A percentile compares a stretch with the other conserved stretches of the same genome.
These are phyloP conservation scores for Elegia similella DNA, from an alignment of 2,888 invertebrate species.

Conservation along the genomic window DNA sequence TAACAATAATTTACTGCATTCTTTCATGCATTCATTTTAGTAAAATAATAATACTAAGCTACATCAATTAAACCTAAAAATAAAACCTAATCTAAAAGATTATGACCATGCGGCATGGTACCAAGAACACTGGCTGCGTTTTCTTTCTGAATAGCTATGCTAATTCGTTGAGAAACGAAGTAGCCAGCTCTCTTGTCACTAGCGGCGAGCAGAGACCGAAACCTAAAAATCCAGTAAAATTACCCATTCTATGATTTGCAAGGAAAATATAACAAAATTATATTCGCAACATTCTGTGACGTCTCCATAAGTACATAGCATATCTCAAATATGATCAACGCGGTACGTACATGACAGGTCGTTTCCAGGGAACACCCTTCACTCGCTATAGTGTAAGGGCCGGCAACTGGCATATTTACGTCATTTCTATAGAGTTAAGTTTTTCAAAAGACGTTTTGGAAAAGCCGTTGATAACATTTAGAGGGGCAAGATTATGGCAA, in stretches of 20 bases:
- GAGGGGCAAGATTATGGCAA: neutral
- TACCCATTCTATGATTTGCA: neutral
- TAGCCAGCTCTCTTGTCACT: too few species aligned
- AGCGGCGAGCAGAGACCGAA: too few species aligned
- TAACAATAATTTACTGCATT: too few species aligned
- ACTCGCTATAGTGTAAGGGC: neutral
- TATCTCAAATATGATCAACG: conserved; percentile 10
- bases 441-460: neutral
- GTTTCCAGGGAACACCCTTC: conserved; percentile 15
- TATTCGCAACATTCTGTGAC: conserved; percentile 1
- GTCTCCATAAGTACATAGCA: neutral
- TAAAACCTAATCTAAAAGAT: too few species aligned
- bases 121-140: too few species aligned
- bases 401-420: neutral
- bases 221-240: too few species aligned
- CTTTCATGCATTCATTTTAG: too few species aligned
- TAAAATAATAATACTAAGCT: too few species aligned
- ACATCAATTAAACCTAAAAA: too few species aligned
- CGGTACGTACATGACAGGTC: neutral
- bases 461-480: neutral
- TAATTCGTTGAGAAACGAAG: too few species aligned
- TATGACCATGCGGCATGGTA: too few species aligned
- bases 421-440: neutral
- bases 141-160: too few species aligned
- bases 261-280: neutral